These are phyloP conservation scores for Cyclopterus lumpus DNA, from an alignment of 2,797 vertebrate species.

Conservation along the genomic window DNA sequence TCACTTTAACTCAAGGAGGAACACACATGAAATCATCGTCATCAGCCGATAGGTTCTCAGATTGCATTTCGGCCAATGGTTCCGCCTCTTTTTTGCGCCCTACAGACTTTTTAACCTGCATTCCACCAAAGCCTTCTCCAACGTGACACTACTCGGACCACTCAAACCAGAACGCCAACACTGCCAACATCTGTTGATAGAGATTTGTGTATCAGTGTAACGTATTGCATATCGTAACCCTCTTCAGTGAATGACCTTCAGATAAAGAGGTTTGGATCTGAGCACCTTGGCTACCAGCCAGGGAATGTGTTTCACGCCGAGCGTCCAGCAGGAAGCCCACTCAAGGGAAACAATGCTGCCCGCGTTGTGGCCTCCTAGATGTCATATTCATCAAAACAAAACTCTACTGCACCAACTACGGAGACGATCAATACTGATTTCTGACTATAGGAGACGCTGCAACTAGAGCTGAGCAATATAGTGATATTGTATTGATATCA, in stretches of 20 bases:
- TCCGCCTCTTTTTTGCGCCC: no score
- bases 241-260: conserved; percentile 6
- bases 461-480: no score
- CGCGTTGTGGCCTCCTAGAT: conserved; percentile 10
- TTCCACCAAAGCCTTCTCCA: no score
- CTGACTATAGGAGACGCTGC: background rate
- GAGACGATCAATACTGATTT: background rate
- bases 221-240: background rate
- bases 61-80: no score
- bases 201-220: background rate
- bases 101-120: background rate
- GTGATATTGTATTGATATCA: no score
- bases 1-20: no score
- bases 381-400: conserved; percentile 4
- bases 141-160: background rate
- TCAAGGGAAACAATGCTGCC: conserved; percentile 37
- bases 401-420: background rate
- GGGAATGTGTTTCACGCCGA: conserved; percentile 46
- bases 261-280: conserved; percentile 27
- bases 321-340: conserved; percentile 37
- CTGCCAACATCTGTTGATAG: background rate
- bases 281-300: conserved; percentile 34
- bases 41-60: no score
- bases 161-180: background rate
- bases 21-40: no score